Conservation (phyloP, 2,888 invertebrate species). For the Drosophila monieri region DNA sequence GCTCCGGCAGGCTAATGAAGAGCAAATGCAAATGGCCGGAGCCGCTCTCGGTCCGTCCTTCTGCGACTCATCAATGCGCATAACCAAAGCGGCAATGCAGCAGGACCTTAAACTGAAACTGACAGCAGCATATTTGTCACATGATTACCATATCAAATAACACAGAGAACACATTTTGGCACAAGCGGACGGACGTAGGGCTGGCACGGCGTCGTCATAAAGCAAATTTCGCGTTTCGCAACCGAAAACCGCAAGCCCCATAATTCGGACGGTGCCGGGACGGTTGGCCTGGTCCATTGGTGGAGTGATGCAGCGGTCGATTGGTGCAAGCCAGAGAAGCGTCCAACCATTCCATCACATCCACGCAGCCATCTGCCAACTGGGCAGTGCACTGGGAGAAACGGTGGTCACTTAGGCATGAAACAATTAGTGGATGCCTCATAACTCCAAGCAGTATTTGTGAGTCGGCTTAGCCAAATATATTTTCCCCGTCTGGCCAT, state of each 20-base stretch:
- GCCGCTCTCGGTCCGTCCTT: constrained; percentile 10
- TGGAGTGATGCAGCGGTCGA: background rate
- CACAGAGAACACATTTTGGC: constrained; percentile 22
- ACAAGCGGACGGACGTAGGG: constrained; percentile 13
- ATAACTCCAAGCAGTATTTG: background rate
- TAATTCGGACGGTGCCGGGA: constrained; percentile 50
- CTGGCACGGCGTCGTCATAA: constrained; percentile 43
- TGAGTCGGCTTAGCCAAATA: no score
- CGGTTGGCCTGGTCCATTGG: background rate
- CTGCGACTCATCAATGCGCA: constrained; percentile 70
- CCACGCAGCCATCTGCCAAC: constrained; percentile 45
- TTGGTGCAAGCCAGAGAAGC: constrained; percentile 36
- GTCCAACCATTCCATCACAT: constrained; percentile 45
- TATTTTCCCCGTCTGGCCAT: no score
- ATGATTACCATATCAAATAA: constrained; percentile 72
- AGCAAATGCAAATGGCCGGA: constrained; percentile 60
- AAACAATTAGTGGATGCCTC: no score
- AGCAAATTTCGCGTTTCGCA: constrained; percentile 50
- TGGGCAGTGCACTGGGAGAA: constrained; percentile 1
- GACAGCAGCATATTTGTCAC: constrained; percentile 62
- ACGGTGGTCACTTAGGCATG: background rate
- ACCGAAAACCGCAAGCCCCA: constrained; percentile 46
- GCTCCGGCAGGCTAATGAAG: constrained; percentile 63
- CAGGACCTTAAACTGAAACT: constrained; percentile 17
- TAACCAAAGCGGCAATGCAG: constrained; percentile 60